Base-by-base conservation (phyloP, 2,888 invertebrate genomes). In the Hybos culiciformis region DNA sequence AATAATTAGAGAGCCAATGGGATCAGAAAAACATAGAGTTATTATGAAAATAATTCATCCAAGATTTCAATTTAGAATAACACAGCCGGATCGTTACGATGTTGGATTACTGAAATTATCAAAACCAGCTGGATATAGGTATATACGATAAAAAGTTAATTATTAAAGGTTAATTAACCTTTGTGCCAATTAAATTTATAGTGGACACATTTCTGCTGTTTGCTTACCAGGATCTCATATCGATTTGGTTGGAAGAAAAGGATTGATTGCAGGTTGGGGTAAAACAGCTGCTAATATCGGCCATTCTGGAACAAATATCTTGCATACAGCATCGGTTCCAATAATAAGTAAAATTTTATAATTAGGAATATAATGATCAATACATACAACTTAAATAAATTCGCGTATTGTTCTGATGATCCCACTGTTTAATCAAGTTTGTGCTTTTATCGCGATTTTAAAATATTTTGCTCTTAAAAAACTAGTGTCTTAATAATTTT, bases 51-150 rank as follows among this genome's bases (percentile, higher is more conserved):
- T 83, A 44, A 74, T 87, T 4, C 86, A 87, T 60, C 87, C 87
- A 0, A 72, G 77, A 21, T 87, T 87, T 61, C 77, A 82, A 57
- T 87, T 81, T 58, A 76, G 84, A 8, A 73, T 81, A 59, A 85
- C 85, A 0, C 87, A 87, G 55, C 86, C 86, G 0, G 87, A 87
- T 56, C 73, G 86, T 47, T 85, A 74, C 60, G 86, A 87, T 61
- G 70, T 87, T 46, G 86, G 86, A 0, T 64, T 87, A 1, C 66
- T 87, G 19, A 74, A 77, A 53, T 64, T 87, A n/a, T 71, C 80
- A 9, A 72, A 77, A 2, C 78, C 80, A 0, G 78, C 83, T 14
- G 64, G 66, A 0, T 66, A 62, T 42, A 65, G 57, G 60, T 60
- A 45, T 44, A 46, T 46, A 12, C n/a, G 14, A 2, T 9, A 41